A percentile compares a stretch with the other conserved stretches of the same genome.
These are phyloP conservation scores for Formicarius rufipectus DNA, from an alignment of 2,113 vertebrate species.

Conservation along the genomic window DNA sequence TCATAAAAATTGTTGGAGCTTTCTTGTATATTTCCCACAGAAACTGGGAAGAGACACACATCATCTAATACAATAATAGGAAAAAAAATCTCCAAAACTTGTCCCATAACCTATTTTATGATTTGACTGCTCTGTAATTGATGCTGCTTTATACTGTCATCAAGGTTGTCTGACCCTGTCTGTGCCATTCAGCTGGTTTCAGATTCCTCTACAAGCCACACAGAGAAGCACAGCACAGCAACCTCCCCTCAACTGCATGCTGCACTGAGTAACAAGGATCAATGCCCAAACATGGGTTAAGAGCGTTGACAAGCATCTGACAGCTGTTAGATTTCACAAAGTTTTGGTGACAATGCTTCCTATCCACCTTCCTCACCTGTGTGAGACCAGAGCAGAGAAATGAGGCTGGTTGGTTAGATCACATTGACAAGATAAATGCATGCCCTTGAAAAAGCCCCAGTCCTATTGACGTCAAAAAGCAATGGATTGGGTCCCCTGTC, in stretches of 20 bases:
- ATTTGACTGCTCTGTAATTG: background rate
- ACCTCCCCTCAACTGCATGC: background rate
- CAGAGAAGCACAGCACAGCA: background rate
- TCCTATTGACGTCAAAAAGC: constrained; percentile 29
- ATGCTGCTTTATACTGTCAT: background rate
- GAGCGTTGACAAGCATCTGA: background rate
- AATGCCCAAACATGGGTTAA: background rate
- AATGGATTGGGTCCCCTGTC: constrained; percentile 23
- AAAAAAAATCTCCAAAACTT: background rate
- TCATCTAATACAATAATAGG: background rate
- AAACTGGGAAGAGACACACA: background rate
- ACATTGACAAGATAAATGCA: constrained; percentile 7
- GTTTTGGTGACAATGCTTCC: background rate
- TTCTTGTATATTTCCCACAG: background rate
- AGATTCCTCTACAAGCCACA: background rate
- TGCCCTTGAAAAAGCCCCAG: background rate
- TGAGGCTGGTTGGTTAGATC: background rate
- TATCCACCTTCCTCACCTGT: background rate
- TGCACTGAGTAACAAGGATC: background rate
- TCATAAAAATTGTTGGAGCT: background rate
- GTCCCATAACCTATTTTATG: background rate
- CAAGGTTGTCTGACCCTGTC: background rate
- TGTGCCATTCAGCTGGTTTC: background rate
- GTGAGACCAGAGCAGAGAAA: background rate
- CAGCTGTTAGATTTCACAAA: background rate